Conservation (phyloP, 2,797 vertebrate species). For the Hydrolagus colliei region DNA sequence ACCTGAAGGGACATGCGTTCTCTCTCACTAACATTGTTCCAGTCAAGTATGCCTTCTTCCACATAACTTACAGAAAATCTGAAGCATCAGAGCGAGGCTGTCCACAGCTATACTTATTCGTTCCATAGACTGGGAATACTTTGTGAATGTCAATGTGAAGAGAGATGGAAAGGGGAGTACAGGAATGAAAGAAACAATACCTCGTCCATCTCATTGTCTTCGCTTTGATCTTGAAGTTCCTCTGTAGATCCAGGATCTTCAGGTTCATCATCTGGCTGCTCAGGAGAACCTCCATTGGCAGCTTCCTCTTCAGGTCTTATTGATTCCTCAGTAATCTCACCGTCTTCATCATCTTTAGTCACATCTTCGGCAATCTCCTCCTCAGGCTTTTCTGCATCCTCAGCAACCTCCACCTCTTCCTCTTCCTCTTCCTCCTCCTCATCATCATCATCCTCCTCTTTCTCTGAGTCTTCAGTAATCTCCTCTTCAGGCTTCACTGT, state of each 20-base stretch:
- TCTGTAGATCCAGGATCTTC: constrained; percentile 42
- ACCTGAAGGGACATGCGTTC: too few relatives aligned
- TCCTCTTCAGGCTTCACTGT: constrained; percentile 41
- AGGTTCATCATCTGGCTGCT: constrained; percentile 45
- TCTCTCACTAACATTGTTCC: background rate
- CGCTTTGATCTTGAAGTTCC: background rate
- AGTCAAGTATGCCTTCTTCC: background rate
- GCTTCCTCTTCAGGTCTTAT: constrained; percentile 34
- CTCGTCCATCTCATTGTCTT: constrained; percentile 4
- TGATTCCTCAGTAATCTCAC: constrained; percentile 44
- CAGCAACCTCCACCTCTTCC: constrained; percentile 26
- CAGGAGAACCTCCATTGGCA: constrained; percentile 48
- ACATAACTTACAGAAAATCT: background rate
- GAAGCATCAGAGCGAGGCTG: background rate
- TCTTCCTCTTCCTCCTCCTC: constrained; percentile 37
- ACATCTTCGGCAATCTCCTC: constrained; percentile 40
- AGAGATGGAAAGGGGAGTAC: background rate
- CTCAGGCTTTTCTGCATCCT: constrained; percentile 26
- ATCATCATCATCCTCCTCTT: constrained; percentile 43
- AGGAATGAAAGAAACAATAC: background rate
- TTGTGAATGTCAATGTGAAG: background rate
- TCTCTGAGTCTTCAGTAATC: constrained; percentile 17
- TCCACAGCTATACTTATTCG: background rate
- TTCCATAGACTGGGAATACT: too few relatives aligned
- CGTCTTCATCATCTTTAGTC: constrained; percentile 41